A percentile compares a stretch with the other conserved stretches of the same genome.
phyloP scores from a whole-genome alignment of 2,113 vertebrate genomes.

The Montifringilla adamsi region DNA sequence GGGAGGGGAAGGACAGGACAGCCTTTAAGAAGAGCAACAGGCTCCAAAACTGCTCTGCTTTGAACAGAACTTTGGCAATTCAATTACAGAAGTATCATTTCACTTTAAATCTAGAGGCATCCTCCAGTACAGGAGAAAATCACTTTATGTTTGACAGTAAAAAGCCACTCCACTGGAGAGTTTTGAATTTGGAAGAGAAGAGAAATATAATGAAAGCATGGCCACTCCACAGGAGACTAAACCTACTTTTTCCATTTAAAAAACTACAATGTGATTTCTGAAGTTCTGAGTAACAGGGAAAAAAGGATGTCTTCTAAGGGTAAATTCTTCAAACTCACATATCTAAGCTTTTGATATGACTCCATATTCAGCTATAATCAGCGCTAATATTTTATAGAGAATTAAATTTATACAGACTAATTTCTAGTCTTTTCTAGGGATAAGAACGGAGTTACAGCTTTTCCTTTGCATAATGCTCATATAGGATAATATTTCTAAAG shows the following conservation, averaged over 20 bases:
- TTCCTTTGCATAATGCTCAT: not conserved
- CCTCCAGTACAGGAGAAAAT: not conserved
- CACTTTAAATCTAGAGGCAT: not conserved
- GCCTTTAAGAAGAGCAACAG: not conserved
- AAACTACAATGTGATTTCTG: not conserved
- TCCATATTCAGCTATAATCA: conserved; percentile 39
- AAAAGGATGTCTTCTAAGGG: not conserved
- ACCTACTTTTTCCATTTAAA: not conserved
- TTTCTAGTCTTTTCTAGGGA: not conserved
- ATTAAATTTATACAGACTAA: conserved; percentile 31
- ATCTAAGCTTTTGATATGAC: not conserved
- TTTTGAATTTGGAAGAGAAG: not conserved
- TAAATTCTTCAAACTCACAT: not conserved
- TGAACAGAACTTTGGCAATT: not conserved
- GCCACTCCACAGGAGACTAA: not conserved
- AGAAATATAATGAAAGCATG: not conserved
- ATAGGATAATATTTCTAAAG: not conserved
- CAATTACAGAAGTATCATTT: not conserved
- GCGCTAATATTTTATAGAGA: not conserved
- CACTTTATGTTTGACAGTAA: not conserved
- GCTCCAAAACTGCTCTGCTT: not conserved
- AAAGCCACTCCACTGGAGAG: not conserved
- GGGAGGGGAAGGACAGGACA: not conserved
- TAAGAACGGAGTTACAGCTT: not conserved
- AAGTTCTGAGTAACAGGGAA: not conserved